Percentiles rank a stretch among this genome's conserved stretches.
phyloP scores from a whole-genome alignment of 1,140 invertebrate genomes.

The Anastrepha ludens region DNA sequence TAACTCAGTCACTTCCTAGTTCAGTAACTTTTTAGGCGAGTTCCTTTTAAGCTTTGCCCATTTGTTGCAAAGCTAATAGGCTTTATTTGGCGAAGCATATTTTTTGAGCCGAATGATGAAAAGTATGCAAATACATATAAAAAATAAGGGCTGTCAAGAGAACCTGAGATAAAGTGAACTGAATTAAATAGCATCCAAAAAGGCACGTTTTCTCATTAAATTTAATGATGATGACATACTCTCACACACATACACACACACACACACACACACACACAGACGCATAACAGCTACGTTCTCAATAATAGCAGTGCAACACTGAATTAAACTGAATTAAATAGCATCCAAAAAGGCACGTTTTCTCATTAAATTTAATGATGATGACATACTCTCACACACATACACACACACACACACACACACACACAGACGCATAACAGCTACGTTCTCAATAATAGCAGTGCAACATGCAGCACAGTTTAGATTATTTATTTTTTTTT shows the following conservation, averaged over 20 bases:
- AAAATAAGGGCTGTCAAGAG: no score
- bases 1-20: not conserved
- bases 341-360: not conserved
- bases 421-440: no score
- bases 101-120: not conserved
- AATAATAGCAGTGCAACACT: no score
- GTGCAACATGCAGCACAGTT: no score
- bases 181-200: not conserved
- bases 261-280: no score
- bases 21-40: not conserved
- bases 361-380: conserved; percentile 16
- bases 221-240: not conserved
- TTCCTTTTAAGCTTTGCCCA: not conserved
- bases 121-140: not conserved
- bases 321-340: not conserved
- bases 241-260: no score
- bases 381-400: no score
- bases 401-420: no score
- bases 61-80: not conserved
- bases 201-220: conserved; percentile 4
- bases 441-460: no score
- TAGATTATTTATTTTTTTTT: no score
- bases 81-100: not conserved
- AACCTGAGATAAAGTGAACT: not conserved
- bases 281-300: no score